Evolutionary conservation across 2,888 invertebrate species (phyloP).

Genomic region (Sepiola atlantica): DNA sequence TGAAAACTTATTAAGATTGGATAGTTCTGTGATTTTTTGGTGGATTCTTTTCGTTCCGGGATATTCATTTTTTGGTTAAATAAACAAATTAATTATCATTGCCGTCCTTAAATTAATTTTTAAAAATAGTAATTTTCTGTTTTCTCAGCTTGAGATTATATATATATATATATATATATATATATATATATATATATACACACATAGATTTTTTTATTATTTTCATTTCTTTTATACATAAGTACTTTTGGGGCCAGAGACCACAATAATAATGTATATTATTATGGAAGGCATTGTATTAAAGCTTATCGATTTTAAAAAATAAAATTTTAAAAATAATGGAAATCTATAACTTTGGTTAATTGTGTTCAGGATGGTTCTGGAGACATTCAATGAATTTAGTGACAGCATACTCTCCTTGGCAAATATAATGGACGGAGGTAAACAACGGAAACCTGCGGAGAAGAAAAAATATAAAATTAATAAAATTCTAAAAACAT

Average conservation of each 20-base stretch:
- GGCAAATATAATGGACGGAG: conserved; percentile 94
- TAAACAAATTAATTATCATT: no score
- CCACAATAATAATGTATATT: background rate
- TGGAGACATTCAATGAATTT: conserved; percentile 94
- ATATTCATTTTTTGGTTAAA: no score
- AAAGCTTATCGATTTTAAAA: background rate
- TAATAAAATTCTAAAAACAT: background rate
- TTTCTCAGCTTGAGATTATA: background rate
- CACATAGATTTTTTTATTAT: background rate
- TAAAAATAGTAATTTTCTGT: background rate
- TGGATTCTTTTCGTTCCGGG: no score
- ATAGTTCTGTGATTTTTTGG: background rate
- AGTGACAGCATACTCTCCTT: conserved; percentile 84
- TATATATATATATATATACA: no score
- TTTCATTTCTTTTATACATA: background rate
- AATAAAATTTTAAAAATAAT: background rate
- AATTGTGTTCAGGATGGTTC: conserved; percentile 97
- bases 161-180: no score
- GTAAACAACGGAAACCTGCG: conserved; percentile 95
- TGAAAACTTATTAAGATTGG: no score
- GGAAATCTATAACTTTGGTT: conserved; percentile 50
- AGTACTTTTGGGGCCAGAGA: background rate
- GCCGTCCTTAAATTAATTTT: background rate
- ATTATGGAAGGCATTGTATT: background rate
- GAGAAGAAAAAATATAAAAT: conserved; percentile 67